Evolutionary conservation across 2,888 invertebrate species (phyloP), one percentile per base, ranked within the genome.

Genomic region (Cryptocephalus moraei): DNA sequence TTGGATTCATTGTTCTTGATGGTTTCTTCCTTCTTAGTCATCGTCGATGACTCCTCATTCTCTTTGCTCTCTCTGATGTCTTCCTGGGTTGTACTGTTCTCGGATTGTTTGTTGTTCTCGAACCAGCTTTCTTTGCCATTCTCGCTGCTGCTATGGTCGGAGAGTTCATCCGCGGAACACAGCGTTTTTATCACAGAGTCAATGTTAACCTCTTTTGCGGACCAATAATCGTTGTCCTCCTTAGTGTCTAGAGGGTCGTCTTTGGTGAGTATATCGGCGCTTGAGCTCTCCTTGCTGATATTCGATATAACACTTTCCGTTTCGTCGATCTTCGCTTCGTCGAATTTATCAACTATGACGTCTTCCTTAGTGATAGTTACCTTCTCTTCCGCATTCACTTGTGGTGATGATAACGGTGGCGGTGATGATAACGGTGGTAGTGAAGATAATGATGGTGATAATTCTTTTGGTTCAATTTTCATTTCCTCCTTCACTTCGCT

Each of bases 151-250:
- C 67, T 66, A 22, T 67, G 67, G 54, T 72, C 69, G 2, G 69
- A 70, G 36, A 69, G 51, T 53, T 73, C 72, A 54, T 75, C 75
- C 9, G 66, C 68, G 8, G 73, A 72, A 65, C 83, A 82, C 38
- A 84, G 66, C 1, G 82, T 82, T 67, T 87, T 86, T 51, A 88
- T 87, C 1, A 88, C 87, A 13, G 86, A 86, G 56, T 87, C 86
- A 53, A 86, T 84, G 61, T 86, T 86, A 1, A 86, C 76, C 61
- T 86, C 86, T 66, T 86, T 86, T 8, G 83, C 82, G 33, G 83
- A 83, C 86, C 86, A 87, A 56, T 81, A 82, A 58, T 86, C 84
- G 34, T 56, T 61, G 22, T 61, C 61, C 50, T 62, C 69, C 55
- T 82, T 78, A 33, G 75, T 75, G 57, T 76, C 76, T 47, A 65